Conservation (phyloP, 2,113 vertebrate genomes). For the Bolborhynchus lineola region DNA sequence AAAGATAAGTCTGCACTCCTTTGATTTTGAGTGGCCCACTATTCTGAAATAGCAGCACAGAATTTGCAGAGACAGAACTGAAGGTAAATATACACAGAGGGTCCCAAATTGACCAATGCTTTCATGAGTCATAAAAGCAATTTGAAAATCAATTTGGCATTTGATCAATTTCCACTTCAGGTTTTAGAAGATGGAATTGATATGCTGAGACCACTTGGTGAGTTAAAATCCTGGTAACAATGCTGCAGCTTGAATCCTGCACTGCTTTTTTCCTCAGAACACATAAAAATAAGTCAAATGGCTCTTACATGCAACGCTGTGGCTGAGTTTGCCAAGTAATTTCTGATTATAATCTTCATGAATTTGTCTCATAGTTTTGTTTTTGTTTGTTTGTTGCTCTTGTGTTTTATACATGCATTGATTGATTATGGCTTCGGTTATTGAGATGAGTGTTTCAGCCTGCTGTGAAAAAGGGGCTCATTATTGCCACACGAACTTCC, state of each 20-base stretch:
- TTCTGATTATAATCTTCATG: neutral
- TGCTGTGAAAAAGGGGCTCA: neutral
- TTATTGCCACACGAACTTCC: neutral
- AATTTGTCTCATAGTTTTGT: neutral
- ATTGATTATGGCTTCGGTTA: neutral
- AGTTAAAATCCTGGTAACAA: neutral
- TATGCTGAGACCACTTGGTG: neutral
- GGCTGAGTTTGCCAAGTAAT: neutral
- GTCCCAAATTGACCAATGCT: neutral
- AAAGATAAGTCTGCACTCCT: neutral
- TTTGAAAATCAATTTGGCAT: conserved; percentile 17
- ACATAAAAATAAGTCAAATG: neutral
- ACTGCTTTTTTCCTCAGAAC: neutral
- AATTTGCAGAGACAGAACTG: neutral
- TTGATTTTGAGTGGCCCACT: neutral
- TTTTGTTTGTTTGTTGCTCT: neutral
- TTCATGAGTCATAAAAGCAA: neutral
- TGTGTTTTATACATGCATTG: neutral
- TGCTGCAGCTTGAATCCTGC: neutral
- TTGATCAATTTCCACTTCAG: conserved; percentile 13
- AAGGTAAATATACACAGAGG: neutral
- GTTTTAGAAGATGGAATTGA: neutral
- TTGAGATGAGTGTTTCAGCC: neutral
- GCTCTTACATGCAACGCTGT: neutral
- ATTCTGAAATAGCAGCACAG: neutral